These are phyloP conservation scores for Apteryx mantelli DNA, from an alignment of 2,113 vertebrate species.

Conservation along the genomic window DNA sequence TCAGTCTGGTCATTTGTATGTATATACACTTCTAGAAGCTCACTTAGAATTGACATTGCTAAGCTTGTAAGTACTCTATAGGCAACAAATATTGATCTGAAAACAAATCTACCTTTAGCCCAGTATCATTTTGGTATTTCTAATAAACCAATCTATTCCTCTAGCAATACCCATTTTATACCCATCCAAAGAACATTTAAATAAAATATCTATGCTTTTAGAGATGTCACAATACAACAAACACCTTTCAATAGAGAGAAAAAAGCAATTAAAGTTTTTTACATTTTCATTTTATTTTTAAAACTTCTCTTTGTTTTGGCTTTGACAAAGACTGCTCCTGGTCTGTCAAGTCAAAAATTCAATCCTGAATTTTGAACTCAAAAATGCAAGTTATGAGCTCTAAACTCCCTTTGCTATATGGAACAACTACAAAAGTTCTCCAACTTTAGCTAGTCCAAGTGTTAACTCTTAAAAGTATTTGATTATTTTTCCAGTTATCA, in stretches of 20 bases:
- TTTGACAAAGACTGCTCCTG: conserved; percentile 3
- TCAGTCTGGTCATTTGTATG: not conserved
- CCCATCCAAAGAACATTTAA: not conserved
- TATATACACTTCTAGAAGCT: not conserved
- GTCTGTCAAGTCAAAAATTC: not conserved
- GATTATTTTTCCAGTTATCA: not conserved
- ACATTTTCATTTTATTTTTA: not conserved
- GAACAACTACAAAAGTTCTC: not conserved
- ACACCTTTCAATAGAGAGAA: not conserved
- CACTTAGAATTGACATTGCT: not conserved
- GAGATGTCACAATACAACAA: conserved; percentile 36
- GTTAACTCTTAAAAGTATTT: not conserved
- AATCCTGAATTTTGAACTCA: not conserved
- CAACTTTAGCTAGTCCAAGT: not conserved
- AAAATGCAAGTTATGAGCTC: not conserved
- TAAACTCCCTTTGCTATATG: not conserved
- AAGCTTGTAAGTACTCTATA: not conserved
- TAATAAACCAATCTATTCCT: not conserved
- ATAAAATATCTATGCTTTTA: not conserved
- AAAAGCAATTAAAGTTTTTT: not conserved
- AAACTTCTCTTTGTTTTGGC: not conserved
- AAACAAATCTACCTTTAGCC: not conserved
- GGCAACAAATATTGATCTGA: not conserved
- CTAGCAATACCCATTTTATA: not conserved
- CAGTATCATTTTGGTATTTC: not conserved